These are phyloP conservation scores for Prunella strophiata DNA, from an alignment of 2,797 vertebrate genomes.

Conservation along the genomic window DNA sequence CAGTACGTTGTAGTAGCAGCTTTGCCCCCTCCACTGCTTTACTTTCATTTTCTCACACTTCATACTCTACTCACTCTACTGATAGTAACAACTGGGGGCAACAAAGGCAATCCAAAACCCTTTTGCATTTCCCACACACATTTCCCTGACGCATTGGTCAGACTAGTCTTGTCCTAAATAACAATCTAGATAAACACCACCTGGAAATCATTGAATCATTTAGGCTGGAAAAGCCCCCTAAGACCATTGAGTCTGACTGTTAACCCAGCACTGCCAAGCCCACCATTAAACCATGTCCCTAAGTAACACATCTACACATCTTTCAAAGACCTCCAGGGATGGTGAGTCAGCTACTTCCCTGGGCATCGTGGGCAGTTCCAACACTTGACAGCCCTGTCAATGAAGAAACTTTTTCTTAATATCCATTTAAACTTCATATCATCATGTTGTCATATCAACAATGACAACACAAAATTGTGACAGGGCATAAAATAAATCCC, in stretches of 20 bases:
- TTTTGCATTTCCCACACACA: background rate
- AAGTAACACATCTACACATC: accelerated
- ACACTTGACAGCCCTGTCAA: accelerated
- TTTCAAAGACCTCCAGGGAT: background rate
- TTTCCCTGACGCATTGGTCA: background rate
- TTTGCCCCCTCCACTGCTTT: background rate
- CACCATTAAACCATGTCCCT: background rate
- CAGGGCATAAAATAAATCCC: background rate
- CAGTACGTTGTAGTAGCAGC: background rate
- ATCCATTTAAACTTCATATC: background rate
- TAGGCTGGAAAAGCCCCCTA: background rate
- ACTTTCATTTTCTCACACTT: background rate
- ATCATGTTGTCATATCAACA: background rate
- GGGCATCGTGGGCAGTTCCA: background rate
- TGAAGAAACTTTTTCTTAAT: background rate
- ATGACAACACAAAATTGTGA: background rate
- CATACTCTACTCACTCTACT: background rate
- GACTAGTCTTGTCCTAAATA: background rate
- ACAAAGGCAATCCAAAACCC: background rate
- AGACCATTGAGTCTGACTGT: accelerated
- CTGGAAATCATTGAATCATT: background rate
- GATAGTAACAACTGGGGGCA: background rate
- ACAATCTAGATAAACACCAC: background rate
- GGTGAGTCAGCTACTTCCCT: background rate
- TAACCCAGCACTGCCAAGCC: background rate